Evolutionary conservation across 2,113 vertebrate species (phyloP), one percentile per base, ranked within the genome.

Genomic region (Cyanoderma ruficeps): DNA sequence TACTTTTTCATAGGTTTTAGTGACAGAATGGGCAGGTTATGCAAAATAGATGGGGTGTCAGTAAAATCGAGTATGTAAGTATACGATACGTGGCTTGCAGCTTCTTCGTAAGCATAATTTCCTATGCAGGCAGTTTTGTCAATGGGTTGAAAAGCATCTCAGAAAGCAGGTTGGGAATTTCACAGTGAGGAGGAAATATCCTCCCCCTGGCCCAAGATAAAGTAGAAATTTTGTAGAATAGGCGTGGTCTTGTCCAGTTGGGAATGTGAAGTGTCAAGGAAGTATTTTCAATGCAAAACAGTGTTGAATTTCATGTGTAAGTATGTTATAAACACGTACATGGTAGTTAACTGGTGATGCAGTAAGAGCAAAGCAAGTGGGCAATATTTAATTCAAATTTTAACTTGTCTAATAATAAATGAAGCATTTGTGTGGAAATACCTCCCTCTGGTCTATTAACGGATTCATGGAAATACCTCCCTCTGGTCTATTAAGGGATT

Each of bases 311-410:
- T 79, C 37, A 57, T 2, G 30, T 52, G 7, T 47, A 41, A 44
- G 4, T 49, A 25, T 77, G 12, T 83, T 79, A 35, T 28, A 57
- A 83, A 61, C 27, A 39, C 11, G 11, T 60, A 75, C 5, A 2
- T 21, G 18, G 18, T 76, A 78, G 22, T 63, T 78, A 70, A 68
- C 28, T 79, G 28, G 7, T 67, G 69, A 42, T 69, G 52, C 21
- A 79, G 31, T 76, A 68, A 87, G 56, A 85, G 24, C 14, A 86
- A 65, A 77, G 33, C 19, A 83, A 90, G 28, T 44, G 35, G 35
- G 24, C 47, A 87, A 30, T 81, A 93, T 68, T 78, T 89, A 85
- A 85, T 75, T 84, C 30, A 76, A 46, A 79, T 83, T 94, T 39
- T 53, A 42, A 41, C 33, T 19, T 65, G 42, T 60, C 21, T 82